phyloP scores from a whole-genome alignment of 2,113 vertebrate genomes.

The Leptodactylus fuscus region DNA sequence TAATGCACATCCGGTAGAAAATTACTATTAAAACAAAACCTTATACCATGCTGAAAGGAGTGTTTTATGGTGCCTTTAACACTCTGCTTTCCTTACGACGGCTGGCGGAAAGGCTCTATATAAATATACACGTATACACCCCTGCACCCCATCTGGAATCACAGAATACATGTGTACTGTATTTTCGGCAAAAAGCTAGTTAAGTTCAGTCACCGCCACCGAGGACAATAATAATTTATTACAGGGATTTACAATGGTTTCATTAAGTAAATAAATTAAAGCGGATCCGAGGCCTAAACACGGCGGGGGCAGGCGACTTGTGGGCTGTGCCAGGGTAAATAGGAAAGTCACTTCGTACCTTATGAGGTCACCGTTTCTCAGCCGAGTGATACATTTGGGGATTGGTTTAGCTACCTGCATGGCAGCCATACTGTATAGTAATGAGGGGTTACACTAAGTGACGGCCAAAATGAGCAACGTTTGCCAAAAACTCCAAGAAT shows the following conservation, averaged over 20 bases:
- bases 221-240: slow-evolving; percentile 54
- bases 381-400: background rate
- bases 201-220: background rate
- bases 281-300: background rate
- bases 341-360: background rate
- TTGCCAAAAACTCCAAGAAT: background rate
- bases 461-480: background rate
- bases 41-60: slow-evolving; percentile 10
- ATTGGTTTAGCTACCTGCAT: background rate
- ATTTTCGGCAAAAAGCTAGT: slow-evolving; percentile 25
- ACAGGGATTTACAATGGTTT: slow-evolving; percentile 38
- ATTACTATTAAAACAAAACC: slow-evolving; percentile 50
- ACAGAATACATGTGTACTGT: slow-evolving; percentile 27
- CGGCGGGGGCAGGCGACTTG: background rate
- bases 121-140: slow-evolving; percentile 48
- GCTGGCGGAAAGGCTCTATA: slow-evolving; percentile 16
- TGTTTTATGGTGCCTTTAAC: slow-evolving; percentile 28
- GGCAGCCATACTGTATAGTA: background rate
- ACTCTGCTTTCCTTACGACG: slow-evolving; percentile 14
- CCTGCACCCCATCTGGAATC: slow-evolving; percentile 28
- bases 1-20: slow-evolving; percentile 48
- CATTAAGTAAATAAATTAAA: slow-evolving; percentile 31
- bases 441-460: background rate
- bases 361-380: background rate
- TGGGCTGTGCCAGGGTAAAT: background rate